phyloP scores from a whole-genome alignment of 2,113 vertebrate species.

The Myrmecophaga tridactyla region DNA sequence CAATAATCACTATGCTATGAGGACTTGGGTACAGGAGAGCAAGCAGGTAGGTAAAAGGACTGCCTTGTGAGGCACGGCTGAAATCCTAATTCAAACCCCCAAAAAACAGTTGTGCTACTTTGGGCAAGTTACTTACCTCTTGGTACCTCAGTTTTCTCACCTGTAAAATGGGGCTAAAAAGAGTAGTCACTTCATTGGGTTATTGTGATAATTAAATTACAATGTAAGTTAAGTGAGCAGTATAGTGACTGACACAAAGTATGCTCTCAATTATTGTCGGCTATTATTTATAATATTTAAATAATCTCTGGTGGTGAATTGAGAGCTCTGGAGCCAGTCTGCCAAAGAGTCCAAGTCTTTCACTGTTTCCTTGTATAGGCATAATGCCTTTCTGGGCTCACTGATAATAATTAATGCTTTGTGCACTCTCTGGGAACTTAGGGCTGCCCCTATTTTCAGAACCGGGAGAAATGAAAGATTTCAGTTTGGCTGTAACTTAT shows the following conservation, averaged over 20 bases:
- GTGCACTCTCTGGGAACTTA: background rate
- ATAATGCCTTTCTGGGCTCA: background rate
- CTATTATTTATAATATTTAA: background rate
- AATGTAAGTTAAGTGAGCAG: too few relatives aligned
- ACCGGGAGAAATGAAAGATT: background rate
- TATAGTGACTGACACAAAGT: background rate
- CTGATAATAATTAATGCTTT: background rate
- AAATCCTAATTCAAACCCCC: background rate
- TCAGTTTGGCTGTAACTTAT: background rate
- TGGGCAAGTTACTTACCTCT: too few relatives aligned
- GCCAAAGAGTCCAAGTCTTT: background rate
- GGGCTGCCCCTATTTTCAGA: background rate
- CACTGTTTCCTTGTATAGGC: background rate
- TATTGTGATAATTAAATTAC: too few relatives aligned
- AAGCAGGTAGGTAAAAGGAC: background rate
- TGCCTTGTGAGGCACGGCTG: background rate
- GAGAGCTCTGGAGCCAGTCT: background rate
- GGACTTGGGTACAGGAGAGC: background rate
- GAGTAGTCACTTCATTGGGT: too few relatives aligned
- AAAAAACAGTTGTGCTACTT: background rate
- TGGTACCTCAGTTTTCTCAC: too few relatives aligned
- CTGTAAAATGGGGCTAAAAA: too few relatives aligned
- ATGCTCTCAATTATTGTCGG: background rate
- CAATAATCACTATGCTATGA: background rate
- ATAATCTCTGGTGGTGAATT: background rate